phyloP scores from a whole-genome alignment of 2,113 vertebrate genomes.

The Pseudorectes ferrugineus region DNA sequence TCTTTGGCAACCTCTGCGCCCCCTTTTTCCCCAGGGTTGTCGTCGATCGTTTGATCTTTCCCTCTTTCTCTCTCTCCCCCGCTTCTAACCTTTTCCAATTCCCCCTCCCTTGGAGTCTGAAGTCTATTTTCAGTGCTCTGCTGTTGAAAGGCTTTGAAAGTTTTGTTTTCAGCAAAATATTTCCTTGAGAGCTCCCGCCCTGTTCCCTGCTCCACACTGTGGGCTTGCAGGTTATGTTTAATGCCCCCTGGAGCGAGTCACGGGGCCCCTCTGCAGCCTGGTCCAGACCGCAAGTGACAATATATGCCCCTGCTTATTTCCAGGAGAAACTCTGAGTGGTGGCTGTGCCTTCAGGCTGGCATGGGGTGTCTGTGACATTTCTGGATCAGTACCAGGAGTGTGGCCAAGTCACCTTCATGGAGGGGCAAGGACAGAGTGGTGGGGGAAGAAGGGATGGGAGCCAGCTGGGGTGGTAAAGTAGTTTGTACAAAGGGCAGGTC shows the following conservation, averaged over 20 bases:
- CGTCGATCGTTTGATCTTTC: conserved; percentile 28
- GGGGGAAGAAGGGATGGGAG: neutral
- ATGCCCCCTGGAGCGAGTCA: neutral
- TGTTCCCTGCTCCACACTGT: neutral
- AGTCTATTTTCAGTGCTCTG: conserved; percentile 60
- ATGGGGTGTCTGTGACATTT: neutral
- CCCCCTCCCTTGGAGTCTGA: conserved; percentile 46
- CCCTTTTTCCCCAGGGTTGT: conserved; percentile 53
- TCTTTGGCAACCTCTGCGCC: conserved; percentile 48
- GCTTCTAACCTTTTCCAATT: conserved; percentile 51
- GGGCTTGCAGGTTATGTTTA: neutral
- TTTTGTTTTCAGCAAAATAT: conserved; percentile 68
- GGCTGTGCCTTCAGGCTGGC: neutral
- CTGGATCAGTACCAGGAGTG: neutral
- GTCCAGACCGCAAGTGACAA: neutral
- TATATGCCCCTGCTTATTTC: neutral
- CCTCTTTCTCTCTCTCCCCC: conserved; percentile 1
- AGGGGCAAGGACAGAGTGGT: neutral
- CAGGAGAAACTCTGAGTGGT: neutral
- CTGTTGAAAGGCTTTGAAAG: conserved; percentile 59
- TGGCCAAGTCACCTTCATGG: neutral
- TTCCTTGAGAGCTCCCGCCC: conserved; percentile 61
- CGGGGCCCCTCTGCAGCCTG: neutral
- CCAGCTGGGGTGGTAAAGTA: accelerated
- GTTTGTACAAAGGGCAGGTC: neutral